These are phyloP conservation scores for Aporrectodea caliginosa DNA, from an alignment of 1,140 invertebrate species.

Conservation along the genomic window DNA sequence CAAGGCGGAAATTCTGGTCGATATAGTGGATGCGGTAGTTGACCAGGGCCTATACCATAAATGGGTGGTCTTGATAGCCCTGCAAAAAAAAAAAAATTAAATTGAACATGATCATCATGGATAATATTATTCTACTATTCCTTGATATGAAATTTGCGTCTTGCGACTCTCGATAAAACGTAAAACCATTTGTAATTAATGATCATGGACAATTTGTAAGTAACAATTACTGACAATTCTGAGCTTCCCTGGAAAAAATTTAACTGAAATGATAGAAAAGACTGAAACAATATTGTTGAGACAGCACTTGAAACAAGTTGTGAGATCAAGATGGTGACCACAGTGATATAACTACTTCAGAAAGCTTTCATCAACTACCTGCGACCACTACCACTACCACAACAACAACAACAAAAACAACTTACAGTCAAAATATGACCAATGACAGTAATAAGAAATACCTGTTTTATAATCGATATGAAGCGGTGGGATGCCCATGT, in stretches of 20 bases:
- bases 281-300: no score
- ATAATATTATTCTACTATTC: no score
- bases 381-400: background rate
- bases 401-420: slow-evolving; percentile 4
- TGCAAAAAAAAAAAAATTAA: slow-evolving; percentile 3
- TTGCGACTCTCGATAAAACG: no score
- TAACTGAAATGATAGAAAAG: no score
- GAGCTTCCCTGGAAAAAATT: no score
- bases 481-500: slow-evolving; percentile 94
- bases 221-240: no score
- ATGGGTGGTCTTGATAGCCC: slow-evolving; percentile 14
- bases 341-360: background rate
- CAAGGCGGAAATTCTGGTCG: background rate
- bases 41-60: slow-evolving; percentile 11
- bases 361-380: background rate
- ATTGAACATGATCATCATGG: background rate
- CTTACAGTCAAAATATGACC: no score
- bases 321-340: background rate
- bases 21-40: background rate
- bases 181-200: no score
- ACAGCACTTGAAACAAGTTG: background rate
- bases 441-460: slow-evolving; percentile 33
- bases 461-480: slow-evolving; percentile 64
- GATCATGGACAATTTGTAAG: no score
- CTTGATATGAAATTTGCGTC: no score